Evolutionary conservation across 2,113 vertebrate species (phyloP).

Genomic region (Trematomus loennbergii): DNA sequence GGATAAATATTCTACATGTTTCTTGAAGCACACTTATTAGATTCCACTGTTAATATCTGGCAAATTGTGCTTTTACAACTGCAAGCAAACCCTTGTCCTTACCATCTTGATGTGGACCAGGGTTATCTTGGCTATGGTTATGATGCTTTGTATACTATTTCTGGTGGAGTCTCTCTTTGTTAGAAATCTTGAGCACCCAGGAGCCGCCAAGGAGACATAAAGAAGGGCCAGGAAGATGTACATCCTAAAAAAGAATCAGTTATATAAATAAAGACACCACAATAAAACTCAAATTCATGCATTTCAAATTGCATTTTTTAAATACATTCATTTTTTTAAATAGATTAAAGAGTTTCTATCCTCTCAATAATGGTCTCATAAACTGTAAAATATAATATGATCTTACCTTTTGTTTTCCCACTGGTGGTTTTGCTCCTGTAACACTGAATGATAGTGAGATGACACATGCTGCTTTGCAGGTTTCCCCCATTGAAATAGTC

Average conservation of each 20-base stretch:
- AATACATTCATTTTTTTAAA: too few relatives aligned
- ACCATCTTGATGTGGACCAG: slow-evolving; percentile 58
- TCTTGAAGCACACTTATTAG: neutral
- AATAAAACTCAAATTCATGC: neutral
- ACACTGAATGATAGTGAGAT: slow-evolving; percentile 4
- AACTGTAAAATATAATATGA: neutral
- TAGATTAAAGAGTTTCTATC: neutral
- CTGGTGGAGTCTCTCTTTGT: neutral
- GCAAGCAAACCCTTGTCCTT: slow-evolving; percentile 23
- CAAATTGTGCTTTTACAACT: neutral
- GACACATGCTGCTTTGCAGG: slow-evolving; percentile 16
- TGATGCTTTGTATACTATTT: slow-evolving; percentile 9
- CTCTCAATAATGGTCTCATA: too few relatives aligned
- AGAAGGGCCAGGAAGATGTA: slow-evolving; percentile 24
- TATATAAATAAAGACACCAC: neutral
- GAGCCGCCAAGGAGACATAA: neutral
- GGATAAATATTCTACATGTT: neutral
- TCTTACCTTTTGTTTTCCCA: slow-evolving; percentile 47
- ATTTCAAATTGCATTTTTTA: neutral
- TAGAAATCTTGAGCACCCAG: slow-evolving; percentile 14
- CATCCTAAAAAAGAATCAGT: slow-evolving; percentile 53
- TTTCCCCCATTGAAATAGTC: slow-evolving; percentile 59
- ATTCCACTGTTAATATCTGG: neutral
- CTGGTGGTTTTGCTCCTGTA: neutral
- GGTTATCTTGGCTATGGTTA: slow-evolving; percentile 49